Conservation (phyloP, 2,888 invertebrate genomes). For the Chelonus formosanus region DNA sequence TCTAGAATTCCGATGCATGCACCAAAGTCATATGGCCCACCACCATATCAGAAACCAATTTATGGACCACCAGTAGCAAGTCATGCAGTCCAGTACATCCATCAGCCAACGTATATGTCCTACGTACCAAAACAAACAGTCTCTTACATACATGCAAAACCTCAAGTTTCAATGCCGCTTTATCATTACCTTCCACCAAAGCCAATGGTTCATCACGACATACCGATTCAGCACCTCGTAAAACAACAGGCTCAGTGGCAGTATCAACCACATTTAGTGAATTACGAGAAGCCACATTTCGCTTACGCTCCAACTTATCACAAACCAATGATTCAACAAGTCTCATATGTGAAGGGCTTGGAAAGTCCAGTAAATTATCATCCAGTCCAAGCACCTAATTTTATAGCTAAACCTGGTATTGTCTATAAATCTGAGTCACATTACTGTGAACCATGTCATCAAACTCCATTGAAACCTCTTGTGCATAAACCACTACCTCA, state of each 20-base stretch:
- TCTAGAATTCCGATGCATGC: constrained; percentile 44
- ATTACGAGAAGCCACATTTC: constrained; percentile 51
- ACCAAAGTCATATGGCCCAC: constrained; percentile 45
- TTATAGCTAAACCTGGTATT: constrained; percentile 35
- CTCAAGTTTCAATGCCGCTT: constrained; percentile 29
- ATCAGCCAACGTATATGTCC: constrained; percentile 43
- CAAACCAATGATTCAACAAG: constrained; percentile 44
- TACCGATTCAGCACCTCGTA: constrained; percentile 32
- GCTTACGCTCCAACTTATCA: constrained; percentile 53
- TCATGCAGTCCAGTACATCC: constrained; percentile 42
- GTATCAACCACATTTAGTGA: constrained; percentile 37
- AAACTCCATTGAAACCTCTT: constrained; percentile 24
- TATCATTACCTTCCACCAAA: constrained; percentile 33
- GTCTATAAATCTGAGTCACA: constrained; percentile 36
- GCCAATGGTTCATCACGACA: constrained; percentile 24
- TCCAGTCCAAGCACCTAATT: background rate
- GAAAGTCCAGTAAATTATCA: constrained; percentile 6
- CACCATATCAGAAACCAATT: constrained; percentile 42
- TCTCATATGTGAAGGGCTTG: constrained; percentile 24
- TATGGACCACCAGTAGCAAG: constrained; percentile 15
- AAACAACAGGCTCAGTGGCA: constrained; percentile 34
- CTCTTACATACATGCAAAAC: constrained; percentile 45
- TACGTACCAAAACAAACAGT: constrained; percentile 45
- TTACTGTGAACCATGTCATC: constrained; percentile 36
- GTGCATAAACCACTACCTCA: constrained; percentile 34